phyloP scores from a whole-genome alignment of 2,888 invertebrate genomes.

The Epirrhoe tristata region DNA sequence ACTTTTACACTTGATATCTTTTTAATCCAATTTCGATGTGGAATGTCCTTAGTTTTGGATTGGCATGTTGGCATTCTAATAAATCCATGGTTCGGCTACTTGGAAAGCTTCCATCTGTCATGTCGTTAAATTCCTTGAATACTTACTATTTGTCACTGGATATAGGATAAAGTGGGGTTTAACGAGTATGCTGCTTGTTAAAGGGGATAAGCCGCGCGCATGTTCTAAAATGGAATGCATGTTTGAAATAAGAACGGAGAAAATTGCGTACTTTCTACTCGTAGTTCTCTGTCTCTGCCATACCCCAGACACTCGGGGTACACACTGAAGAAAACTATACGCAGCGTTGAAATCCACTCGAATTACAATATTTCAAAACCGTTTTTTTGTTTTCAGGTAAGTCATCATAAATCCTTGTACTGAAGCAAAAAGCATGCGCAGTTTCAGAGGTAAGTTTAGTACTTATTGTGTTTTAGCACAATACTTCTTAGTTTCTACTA shows the following conservation, averaged over 20 bases:
- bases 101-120: conserved; percentile 39
- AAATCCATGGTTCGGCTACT: conserved; percentile 33
- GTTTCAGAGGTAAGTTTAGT: conserved; percentile 14
- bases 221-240: conserved; percentile 25
- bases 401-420: conserved; percentile 23
- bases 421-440: neutral
- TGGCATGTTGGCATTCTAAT: conserved; percentile 26
- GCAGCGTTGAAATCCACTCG: too few relatives aligned
- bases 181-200: conserved; percentile 26
- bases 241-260: conserved; percentile 24
- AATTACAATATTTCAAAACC: too few relatives aligned
- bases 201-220: conserved; percentile 18
- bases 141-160: conserved; percentile 32
- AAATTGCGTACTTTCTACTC: neutral
- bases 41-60: conserved; percentile 33
- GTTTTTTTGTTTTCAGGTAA: conserved; percentile 54
- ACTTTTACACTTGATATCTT: conserved; percentile 26
- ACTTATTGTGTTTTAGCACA: neutral
- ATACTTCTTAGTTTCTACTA: neutral
- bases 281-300: neutral
- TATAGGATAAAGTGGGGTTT: conserved; percentile 33
- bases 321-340: too few relatives aligned
- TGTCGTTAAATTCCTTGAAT: conserved; percentile 37
- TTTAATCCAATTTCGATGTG: conserved; percentile 32
- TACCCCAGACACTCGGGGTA: too few relatives aligned